These are phyloP conservation scores for Larimichthys crocea DNA, from an alignment of 2,113 vertebrate genomes.

Conservation along the genomic window DNA sequence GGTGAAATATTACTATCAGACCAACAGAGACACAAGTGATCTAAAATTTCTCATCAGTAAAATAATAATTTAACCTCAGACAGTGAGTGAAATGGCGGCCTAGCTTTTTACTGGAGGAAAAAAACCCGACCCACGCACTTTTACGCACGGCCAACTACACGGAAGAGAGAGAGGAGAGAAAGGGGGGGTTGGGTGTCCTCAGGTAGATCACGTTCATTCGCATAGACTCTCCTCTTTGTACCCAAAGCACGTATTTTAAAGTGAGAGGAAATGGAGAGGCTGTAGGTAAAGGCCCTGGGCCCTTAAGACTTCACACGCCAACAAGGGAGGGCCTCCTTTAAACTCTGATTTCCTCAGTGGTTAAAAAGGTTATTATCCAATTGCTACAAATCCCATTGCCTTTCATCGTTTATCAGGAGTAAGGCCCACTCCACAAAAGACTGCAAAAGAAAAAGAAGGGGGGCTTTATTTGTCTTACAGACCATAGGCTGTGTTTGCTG, in stretches of 20 bases:
- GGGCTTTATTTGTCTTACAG: conserved; percentile 53
- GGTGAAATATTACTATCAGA: not conserved
- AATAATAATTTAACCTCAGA: conserved; percentile 19
- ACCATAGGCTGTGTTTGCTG: conserved; percentile 11
- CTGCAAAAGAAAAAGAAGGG: conserved; percentile 40
- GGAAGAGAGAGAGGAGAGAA: conserved; percentile 18
- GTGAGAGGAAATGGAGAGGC: conserved; percentile 66
- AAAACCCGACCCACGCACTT: conserved; percentile 37
- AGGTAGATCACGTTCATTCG: no score
- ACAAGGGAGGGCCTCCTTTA: conserved; percentile 62
- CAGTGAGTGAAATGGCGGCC: conserved; percentile 32
- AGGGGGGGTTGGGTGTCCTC: no score
- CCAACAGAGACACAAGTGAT: not conserved
- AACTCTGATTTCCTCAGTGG: conserved; percentile 75
- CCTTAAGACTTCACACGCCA: conserved; percentile 60
- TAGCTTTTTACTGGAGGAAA: conserved; percentile 1
- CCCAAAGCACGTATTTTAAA: conserved; percentile 70
- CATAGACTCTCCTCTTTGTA: conserved; percentile 58
- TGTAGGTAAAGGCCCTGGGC: conserved; percentile 68
- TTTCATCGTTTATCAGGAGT: conserved; percentile 78
- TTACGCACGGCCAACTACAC: conserved; percentile 59
- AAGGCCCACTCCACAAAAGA: conserved; percentile 71
- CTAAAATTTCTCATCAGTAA: not conserved
- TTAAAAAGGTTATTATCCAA: conserved; percentile 70
- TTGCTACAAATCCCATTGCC: conserved; percentile 54